These are phyloP conservation scores for Echinarachnius parma DNA, from an alignment of 53 echinoderm and acorn worm genomes.

Conservation along the genomic window DNA sequence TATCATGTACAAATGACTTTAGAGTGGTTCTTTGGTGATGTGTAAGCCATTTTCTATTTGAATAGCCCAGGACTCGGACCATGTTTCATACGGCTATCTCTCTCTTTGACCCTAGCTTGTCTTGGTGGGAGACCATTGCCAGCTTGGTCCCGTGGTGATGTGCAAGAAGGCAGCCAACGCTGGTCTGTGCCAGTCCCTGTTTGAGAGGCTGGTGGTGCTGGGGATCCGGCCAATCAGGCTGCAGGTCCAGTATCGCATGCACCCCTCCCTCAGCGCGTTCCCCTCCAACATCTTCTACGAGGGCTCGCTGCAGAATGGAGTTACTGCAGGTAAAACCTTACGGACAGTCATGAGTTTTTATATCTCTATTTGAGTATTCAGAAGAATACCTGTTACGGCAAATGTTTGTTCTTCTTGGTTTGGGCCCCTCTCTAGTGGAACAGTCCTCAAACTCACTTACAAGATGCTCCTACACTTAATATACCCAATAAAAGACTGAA, in stretches of 20 bases:
- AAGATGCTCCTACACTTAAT: too few species aligned
- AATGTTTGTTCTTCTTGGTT: too few species aligned
- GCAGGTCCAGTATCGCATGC: constrained; percentile 99
- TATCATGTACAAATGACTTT: too few species aligned
- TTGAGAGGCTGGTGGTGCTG: constrained; percentile 93
- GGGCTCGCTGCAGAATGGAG: constrained; percentile 98
- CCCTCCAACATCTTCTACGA: constrained; percentile 99
- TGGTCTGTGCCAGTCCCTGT: constrained; percentile 97
- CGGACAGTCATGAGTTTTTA: too few species aligned
- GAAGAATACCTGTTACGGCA: too few species aligned
- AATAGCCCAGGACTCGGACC: too few species aligned
- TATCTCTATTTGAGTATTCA: too few species aligned
- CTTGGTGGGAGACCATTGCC: constrained; percentile 94
- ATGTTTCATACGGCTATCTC: background rate
- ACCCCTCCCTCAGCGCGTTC: constrained; percentile 86
- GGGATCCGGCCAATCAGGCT: constrained; percentile 94
- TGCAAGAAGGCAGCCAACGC: constrained; percentile 99
- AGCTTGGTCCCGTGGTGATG: constrained; percentile 98
- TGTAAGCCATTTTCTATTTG: too few species aligned
- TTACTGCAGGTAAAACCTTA: constrained; percentile 84
- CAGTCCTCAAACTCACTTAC: too few species aligned
- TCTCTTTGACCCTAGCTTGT: constrained; percentile 58
- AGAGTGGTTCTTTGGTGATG: too few species aligned
- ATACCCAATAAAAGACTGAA: too few species aligned
- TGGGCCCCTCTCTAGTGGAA: too few species aligned